phyloP scores from a whole-genome alignment of 2,113 vertebrate species.

The Opisthocomus hoazin region DNA sequence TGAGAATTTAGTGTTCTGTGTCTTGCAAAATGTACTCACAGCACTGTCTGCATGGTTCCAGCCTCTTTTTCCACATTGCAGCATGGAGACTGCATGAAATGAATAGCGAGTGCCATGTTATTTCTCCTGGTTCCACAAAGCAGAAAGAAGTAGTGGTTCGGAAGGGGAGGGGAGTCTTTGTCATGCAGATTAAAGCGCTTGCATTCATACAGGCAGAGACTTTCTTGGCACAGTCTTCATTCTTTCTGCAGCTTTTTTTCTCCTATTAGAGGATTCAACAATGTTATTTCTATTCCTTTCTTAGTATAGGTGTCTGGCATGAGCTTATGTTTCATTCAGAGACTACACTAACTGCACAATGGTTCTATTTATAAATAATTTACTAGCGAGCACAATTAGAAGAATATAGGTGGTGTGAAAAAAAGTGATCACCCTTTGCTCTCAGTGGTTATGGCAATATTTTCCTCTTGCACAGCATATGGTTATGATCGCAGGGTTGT shows the following conservation, averaged over 20 bases:
- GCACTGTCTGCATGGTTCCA: neutral
- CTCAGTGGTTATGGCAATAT: neutral
- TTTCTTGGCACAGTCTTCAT: neutral
- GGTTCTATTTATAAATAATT: neutral
- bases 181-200: neutral
- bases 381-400: neutral
- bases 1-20: neutral
- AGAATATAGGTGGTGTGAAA: neutral
- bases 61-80: neutral
- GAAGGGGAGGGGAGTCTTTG: neutral
- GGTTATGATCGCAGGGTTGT: neutral
- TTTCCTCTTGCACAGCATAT: neutral
- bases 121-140: neutral
- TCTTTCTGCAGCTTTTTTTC: neutral
- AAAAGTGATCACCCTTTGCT: neutral
- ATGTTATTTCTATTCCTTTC: neutral
- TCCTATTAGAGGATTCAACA: neutral
- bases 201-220: neutral
- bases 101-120: neutral
- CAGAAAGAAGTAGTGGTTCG: neutral
- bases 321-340: neutral
- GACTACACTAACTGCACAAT: neutral
- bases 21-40: fast-evolving
- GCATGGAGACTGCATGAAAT: neutral
- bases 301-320: neutral